Percentiles rank a stretch among this genome's conserved stretches.
Conservation (phyloP, 2,888 invertebrate genomes). For the Tetranychus piercei region DNA sequence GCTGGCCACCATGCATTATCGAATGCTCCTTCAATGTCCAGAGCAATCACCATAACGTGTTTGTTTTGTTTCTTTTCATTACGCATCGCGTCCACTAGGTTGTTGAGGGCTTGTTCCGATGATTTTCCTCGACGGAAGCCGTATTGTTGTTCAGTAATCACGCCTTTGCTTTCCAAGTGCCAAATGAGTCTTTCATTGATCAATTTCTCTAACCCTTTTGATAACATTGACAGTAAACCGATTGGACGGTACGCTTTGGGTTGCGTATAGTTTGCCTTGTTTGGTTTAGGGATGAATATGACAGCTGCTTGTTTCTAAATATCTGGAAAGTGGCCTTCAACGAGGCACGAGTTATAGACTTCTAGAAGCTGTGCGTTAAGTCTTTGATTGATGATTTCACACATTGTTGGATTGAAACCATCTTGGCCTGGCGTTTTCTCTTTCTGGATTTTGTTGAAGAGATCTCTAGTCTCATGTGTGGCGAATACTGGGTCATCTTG, state of each 20-base stretch:
- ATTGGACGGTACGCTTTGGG: neutral
- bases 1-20: constrained; percentile 18
- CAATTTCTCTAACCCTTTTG: neutral
- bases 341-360: neutral
- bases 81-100: neutral
- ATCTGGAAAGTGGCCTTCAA: neutral
- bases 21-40: constrained; percentile 18
- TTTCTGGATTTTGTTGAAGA: too few relatives aligned
- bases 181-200: neutral
- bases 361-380: too few relatives aligned
- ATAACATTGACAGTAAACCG: neutral
- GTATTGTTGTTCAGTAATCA: neutral
- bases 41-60: constrained; percentile 2
- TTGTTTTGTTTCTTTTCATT: neutral
- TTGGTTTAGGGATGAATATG: neutral
- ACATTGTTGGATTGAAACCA: neutral
- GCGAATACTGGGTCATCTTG: too few relatives aligned
- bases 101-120: neutral
- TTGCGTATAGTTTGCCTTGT: neutral
- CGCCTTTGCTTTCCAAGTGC: neutral
- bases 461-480: too few relatives aligned
- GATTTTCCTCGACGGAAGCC: neutral
- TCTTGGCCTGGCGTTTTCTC: neutral
- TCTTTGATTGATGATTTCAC: too few relatives aligned
- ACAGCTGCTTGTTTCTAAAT: neutral